Base-by-base conservation (phyloP, 2,888 invertebrate species). In the Cosmia pyralina region DNA sequence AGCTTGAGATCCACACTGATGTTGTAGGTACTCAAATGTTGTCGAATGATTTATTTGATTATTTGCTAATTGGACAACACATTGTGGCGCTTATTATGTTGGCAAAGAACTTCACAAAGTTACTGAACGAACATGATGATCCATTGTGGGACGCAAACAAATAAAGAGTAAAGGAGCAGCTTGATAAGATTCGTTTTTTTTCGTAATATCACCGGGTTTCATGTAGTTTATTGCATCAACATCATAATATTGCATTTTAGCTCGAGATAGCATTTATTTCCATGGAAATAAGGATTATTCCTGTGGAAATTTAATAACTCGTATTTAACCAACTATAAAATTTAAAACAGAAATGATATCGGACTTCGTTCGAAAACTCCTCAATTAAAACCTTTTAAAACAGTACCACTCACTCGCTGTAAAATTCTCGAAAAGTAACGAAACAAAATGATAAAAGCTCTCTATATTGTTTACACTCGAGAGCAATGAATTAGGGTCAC, bases 371-470 rank as follows among this genome's bases (percentile, higher is more conserved):
- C 22, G 13, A 34, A 68, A 34, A 63, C 28, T 59, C n/a, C 2
- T 17, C 15, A 66, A 28, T 73, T 28, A 66, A 53, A 65, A 28
- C 13, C n/a, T n/a, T n/a, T n/a, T n/a, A n/a, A n/a, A n/a, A n/a
- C n/a, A n/a, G n/a, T n/a, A 41, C 15, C 11, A 4, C 44, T 11
- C 7, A n/a, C 19, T 50, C 7, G 28, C 11, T n/a, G 28, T 8
- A 68, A 22, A 46, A 38, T 11, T 55, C 22, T 44, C 11, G 28
- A 69, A 69, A 28, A 48, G 6, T 0, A 64, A 28, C 8, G 13
- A 17, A 22, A 11, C 22, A 44, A 53, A 10, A 34, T 22, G 0
- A 34, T n/a, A n/a, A n/a, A n/a, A n/a, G n/a, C n/a, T n/a, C n/a
- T n/a, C n/a, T n/a, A n/a, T n/a, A n/a, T n/a, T n/a, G n/a, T n/a